Evolutionary conservation across 2,888 invertebrate species (phyloP).

Genomic region (Homarus gammarus): DNA sequence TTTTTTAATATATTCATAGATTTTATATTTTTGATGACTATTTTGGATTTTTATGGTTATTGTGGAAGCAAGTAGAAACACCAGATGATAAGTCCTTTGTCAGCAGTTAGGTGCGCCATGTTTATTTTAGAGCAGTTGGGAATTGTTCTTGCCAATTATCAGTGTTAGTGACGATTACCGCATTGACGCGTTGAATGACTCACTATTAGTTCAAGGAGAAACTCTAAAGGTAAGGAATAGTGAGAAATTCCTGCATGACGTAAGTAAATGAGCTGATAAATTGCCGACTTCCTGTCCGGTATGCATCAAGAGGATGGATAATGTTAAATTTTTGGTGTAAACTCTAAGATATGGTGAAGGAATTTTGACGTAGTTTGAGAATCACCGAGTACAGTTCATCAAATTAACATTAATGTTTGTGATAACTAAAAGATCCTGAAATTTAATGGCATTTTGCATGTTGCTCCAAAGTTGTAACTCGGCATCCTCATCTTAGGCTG

Average conservation of each 20-base stretch:
- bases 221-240: background rate
- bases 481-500: background rate
- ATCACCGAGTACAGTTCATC: too few relatives aligned
- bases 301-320: too few relatives aligned
- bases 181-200: constrained; percentile 15
- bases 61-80: background rate
- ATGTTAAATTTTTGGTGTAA: too few relatives aligned
- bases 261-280: background rate
- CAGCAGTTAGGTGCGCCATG: constrained; percentile 48
- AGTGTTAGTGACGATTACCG: constrained; percentile 3
- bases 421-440: too few relatives aligned
- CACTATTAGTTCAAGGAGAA: background rate
- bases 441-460: too few relatives aligned
- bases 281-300: background rate
- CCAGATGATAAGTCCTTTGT: constrained; percentile 33
- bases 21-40: background rate
- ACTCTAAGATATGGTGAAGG: too few relatives aligned
- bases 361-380: too few relatives aligned
- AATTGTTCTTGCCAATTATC: constrained; percentile 24
- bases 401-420: too few relatives aligned
- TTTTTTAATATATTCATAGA: background rate
- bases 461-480: background rate
- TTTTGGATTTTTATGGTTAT: background rate
- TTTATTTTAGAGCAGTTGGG: constrained; percentile 45
- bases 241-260: background rate